Conservation (phyloP, 2,888 invertebrate genomes). For the Megamerina dolium region DNA sequence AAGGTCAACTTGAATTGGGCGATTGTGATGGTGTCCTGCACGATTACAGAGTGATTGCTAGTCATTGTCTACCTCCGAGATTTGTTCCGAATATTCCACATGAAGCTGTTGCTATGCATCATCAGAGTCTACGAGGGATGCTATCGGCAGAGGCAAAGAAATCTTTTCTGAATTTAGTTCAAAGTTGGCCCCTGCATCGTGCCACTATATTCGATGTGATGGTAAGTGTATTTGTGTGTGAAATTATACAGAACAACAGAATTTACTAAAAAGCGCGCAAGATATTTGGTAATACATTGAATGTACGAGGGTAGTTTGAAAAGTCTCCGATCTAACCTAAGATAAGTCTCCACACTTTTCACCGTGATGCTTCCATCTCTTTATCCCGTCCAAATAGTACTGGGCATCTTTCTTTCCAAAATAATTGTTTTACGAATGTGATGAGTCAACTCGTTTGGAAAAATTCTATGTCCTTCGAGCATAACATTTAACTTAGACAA, state of each 20-base stretch:
- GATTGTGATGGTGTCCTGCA: conserved; percentile 67
- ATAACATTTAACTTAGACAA: too few species aligned
- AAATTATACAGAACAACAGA: conserved; percentile 4
- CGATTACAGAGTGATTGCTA: conserved; percentile 65
- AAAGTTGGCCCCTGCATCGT: conserved; percentile 87
- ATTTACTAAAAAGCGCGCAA: too few species aligned
- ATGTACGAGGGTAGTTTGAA: too few species aligned
- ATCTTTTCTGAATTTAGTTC: conserved; percentile 85
- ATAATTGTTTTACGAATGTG: too few species aligned
- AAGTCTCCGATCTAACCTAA: too few species aligned
- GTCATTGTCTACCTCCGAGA: conserved; percentile 77
- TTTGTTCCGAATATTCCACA: conserved; percentile 71
- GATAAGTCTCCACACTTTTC: too few species aligned
- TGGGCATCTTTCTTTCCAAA: too few species aligned
- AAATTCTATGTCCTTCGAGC: too few species aligned
- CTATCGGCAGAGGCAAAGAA: conserved; percentile 82
- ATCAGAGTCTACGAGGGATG: conserved; percentile 84
- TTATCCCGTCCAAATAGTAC: too few species aligned
- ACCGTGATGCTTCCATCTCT: too few species aligned
- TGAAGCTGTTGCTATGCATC: conserved; percentile 83
- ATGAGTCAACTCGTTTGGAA: too few species aligned
- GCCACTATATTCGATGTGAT: conserved; percentile 93
- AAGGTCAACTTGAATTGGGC: conserved; percentile 86
- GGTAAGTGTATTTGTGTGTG: conserved; percentile 56
- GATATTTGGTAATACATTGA: too few species aligned